phyloP scores from a whole-genome alignment of 35 echinoderm and acorn worm genomes.

The Diadema setosum region DNA sequence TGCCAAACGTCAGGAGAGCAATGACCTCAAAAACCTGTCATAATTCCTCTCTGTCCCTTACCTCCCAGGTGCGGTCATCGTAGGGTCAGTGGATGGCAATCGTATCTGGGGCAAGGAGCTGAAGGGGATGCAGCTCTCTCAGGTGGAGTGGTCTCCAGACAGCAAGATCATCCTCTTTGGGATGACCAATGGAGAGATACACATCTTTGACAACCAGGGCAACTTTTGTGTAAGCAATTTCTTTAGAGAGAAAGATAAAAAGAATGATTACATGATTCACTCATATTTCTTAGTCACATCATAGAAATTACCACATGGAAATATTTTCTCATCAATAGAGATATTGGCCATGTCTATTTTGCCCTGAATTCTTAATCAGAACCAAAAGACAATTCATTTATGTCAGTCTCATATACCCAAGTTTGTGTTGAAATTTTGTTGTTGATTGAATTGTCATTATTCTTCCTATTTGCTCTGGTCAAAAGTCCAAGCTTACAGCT shows the following conservation, averaged over 20 bases:
- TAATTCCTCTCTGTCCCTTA: background rate
- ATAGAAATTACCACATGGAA: too few species aligned
- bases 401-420: too few species aligned
- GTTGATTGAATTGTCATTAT: background rate
- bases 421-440: background rate
- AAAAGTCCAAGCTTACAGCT: slow-evolving; percentile 63
- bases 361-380: too few species aligned
- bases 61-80: slow-evolving; percentile 86
- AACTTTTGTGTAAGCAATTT: slow-evolving; percentile 87
- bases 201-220: slow-evolving; percentile 91
- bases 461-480: too few species aligned
- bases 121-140: slow-evolving; percentile 73
- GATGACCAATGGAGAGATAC: slow-evolving; percentile 97
- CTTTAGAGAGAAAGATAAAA: too few species aligned
- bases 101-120: slow-evolving; percentile 98
- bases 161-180: slow-evolving; percentile 88
- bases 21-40: too few species aligned
- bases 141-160: slow-evolving; percentile 98
- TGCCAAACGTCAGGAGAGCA: too few species aligned
- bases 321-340: background rate
- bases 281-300: too few species aligned
- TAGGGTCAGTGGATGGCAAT: slow-evolving; percentile 96
- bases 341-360: background rate
- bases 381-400: too few species aligned
- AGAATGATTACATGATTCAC: too few species aligned